Percentiles rank a stretch among this genome's conserved stretches.
Evolutionary conservation across 1,140 invertebrate genomes (phyloP).

Genomic region (Teleopsis dalmanni): DNA sequence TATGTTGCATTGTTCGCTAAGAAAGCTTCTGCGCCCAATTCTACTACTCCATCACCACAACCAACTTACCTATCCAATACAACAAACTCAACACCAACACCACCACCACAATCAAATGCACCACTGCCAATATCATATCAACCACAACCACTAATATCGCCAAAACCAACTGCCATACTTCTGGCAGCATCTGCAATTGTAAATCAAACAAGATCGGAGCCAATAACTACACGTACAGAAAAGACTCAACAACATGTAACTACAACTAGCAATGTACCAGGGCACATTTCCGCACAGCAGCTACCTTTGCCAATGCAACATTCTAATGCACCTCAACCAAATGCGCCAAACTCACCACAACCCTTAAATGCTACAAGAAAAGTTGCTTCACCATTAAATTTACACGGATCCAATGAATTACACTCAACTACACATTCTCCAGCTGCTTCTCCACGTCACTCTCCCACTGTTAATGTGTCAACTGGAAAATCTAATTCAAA

Average conservation of each 20-base stretch:
- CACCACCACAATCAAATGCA: conserved; percentile 14
- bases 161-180: conserved; percentile 6
- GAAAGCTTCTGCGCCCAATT: conserved; percentile 46
- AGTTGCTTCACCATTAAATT: not conserved
- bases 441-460: not conserved
- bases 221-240: no score
- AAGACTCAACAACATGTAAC: no score
- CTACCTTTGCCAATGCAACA: conserved; percentile 9
- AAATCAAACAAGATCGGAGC: no score
- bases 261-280: no score
- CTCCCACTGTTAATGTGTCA: not conserved
- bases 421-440: conserved; percentile 7
- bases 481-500: not conserved
- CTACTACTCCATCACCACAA: conserved; percentile 38
- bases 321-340: not conserved
- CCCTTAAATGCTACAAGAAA: not conserved
- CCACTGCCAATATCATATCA: conserved; percentile 5
- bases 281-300: conserved; percentile 22
- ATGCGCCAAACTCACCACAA: conserved; percentile 4
- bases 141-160: conserved; percentile 6
- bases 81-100: conserved; percentile 32
- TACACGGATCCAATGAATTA: not conserved
- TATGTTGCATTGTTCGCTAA: conserved; percentile 73
- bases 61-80: conserved; percentile 30
- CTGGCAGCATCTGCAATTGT: conserved; percentile 7